phyloP scores from a whole-genome alignment of 2,113 vertebrate species.

The Mustela lutreola region DNA sequence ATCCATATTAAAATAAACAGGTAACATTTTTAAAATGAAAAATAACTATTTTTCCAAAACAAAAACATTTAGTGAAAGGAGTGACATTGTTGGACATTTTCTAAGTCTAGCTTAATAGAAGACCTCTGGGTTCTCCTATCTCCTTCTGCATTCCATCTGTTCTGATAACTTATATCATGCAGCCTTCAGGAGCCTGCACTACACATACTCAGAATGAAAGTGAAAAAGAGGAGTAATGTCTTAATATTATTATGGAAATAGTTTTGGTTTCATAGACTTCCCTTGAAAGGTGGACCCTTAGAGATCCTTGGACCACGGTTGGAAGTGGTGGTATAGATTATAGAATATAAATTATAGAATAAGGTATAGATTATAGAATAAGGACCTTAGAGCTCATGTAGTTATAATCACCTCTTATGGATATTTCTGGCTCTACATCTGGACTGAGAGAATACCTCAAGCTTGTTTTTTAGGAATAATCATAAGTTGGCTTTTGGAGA shows the following conservation, averaged over 20 bases:
- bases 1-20: neutral
- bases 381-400: neutral
- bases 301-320: neutral
- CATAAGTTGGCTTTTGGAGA: constrained; percentile 5
- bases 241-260: constrained; percentile 49
- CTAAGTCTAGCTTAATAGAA: constrained; percentile 10
- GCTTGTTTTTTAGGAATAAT: constrained; percentile 1
- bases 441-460: neutral
- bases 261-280: neutral
- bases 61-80: neutral
- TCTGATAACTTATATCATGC: neutral
- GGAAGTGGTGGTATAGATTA: neutral
- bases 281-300: neutral
- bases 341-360: neutral
- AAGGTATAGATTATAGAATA: neutral
- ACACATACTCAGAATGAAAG: neutral
- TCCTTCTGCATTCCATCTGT: constrained; percentile 28
- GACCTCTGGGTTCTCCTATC: constrained; percentile 17
- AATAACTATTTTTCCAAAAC: neutral
- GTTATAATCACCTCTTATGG: neutral
- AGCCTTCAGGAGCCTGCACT: neutral
- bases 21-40: neutral
- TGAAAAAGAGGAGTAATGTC: constrained; percentile 42
- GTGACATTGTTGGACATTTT: neutral
- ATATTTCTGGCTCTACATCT: constrained; percentile 41